Base-by-base conservation (phyloP, 2,888 invertebrate genomes). In the Pyrochroa serraticornis region DNA sequence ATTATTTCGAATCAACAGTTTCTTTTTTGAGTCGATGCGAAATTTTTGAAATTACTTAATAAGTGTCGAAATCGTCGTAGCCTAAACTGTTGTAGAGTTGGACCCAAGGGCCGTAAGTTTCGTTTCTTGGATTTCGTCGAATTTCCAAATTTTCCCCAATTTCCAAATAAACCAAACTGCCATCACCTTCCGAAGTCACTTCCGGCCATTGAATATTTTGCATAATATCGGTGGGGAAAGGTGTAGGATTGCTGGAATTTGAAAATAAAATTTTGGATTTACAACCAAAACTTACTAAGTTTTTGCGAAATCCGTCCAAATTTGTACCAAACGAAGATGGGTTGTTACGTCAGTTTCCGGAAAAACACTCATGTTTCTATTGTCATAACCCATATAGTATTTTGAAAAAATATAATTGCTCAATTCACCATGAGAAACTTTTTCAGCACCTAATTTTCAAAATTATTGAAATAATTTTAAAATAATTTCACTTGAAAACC, bases 101-200 rank as follows among this genome's bases (percentile, higher is more conserved):
- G 9, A 61, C 63, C 71, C 71, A 71, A 22, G 58, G 60, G 2
- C 22, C 6, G 22, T 58, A 69, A 12, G 58, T 63, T 8, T 53
- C 50, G 7, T 60, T 47, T 12, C 66, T 64, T 0, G 69, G 69
- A 56, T 62, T 47, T 37, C 54, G 36, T 36, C 46, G 42, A 0
- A 66, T 36, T 1, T 32, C 54, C 13, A 72, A 52, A 49, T 67
- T 43, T 8, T 55, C 49, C 7, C 61, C 63, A 22, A 72, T 70
- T 14, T 68, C 62, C 14, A 72, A 53, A 52, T 64, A 71, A 7
- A 52, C 49, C 10, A 60, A 59, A 22, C 22, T 22, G 22, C 22
- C 22, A 45, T 61, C 30, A 8, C 46, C 46, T 3, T 57, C 30
- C 37, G 42, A 45, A 8, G 30, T 34, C 0, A 66, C 48, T 10